Conservation (phyloP, 2,888 invertebrate genomes). For the Ophion ellenae region DNA sequence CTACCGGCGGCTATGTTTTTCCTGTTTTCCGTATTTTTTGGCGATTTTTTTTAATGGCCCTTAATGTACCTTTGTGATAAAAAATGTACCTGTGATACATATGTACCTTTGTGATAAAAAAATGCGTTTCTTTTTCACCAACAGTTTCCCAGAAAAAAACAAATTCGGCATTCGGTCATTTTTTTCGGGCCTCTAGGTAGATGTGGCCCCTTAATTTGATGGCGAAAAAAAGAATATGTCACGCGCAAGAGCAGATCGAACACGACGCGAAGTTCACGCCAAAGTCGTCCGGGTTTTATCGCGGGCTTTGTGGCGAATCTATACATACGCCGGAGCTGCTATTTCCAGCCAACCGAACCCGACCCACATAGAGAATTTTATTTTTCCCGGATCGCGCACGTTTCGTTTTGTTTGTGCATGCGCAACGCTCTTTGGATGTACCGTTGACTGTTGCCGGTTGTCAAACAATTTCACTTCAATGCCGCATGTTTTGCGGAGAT, state of each 20-base stretch:
- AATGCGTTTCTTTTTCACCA: no score
- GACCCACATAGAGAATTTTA: constrained; percentile 80
- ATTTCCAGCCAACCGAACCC: constrained; percentile 75
- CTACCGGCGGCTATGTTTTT: no score
- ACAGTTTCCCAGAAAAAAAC: no score
- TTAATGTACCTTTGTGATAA: no score
- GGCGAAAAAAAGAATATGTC: background rate
- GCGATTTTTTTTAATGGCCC: no score
- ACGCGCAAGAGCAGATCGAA: constrained; percentile 2
- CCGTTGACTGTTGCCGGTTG: background rate
- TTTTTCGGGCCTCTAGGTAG: no score
- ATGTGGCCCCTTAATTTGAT: background rate
- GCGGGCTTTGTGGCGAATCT: constrained; percentile 39
- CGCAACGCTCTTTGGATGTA: background rate
- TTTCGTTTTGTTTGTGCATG: constrained; percentile 4
- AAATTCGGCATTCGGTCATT: no score
- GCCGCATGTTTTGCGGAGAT: background rate
- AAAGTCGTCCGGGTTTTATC: constrained; percentile 47
- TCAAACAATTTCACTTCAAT: background rate
- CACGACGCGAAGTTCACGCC: constrained; percentile 8
- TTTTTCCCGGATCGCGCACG: constrained; percentile 66
- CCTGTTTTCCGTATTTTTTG: no score
- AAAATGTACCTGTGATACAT: no score
- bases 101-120: no score
- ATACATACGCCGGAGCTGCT: constrained; percentile 64